Evolutionary conservation across 1,140 invertebrate species (phyloP), one percentile per base, ranked within the genome.

Genomic region (Euura saliciscinereae): DNA sequence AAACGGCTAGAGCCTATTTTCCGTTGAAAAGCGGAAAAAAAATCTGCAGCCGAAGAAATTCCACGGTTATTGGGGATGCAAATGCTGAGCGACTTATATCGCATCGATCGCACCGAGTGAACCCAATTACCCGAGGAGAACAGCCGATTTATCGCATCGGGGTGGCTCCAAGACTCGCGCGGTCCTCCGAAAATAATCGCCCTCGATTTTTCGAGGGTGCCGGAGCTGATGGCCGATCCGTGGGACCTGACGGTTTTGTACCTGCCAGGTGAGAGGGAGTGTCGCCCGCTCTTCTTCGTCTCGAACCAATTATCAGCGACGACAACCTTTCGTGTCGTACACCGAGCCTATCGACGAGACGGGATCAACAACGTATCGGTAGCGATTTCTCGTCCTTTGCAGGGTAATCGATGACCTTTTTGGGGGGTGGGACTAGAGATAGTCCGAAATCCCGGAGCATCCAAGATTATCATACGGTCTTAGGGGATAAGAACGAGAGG

Each of bases 61-160:
- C 28, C 28, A 1, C 28, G 28, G 28, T 28, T 28, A 28, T 28
- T 28, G 70, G 71, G 77, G 77, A 79, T 28, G 28, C 76, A 79
- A 77, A 79, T 73, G 28, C 51, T 79, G 78, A 80, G 76, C 78
- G 82, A 84, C 78, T 74, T n/a, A n/a, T 87, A 88, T 88, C 85
- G 85, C 83, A 85, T 83, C 81, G 85, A 87, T 88, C 86, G 85
- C 78, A 83, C 79, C 84, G 84, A 83, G 85, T 87, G 85, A 87
- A 87, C 84, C 86, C 86, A 87, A 87, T 87, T 87, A 87, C 84
- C 84, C 75, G 80, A 77, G 75, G 82, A 85, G 51, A 59, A 76
- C 81, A 70, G 80, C 82, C 86, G 86, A 87, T 87, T 87, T 87
- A 87, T 87, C 85, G 85, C 85, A 77, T 77, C 75, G 77, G 77